phyloP scores from a whole-genome alignment of 2,797 vertebrate species.

The Lepus oiostolus region DNA sequence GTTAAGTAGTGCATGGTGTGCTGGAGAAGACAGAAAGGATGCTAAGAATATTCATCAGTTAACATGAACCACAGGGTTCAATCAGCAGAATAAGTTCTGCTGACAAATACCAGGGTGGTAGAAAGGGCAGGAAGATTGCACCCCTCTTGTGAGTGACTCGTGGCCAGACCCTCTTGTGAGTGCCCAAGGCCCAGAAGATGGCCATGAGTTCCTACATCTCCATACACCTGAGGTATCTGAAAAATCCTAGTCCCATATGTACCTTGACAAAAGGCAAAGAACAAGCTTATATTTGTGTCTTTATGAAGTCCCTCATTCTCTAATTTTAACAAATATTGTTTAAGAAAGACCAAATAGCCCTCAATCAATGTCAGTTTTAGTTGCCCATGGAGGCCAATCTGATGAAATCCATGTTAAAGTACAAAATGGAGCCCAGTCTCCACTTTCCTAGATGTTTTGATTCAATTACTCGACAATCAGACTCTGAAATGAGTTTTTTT shows the following conservation, averaged over 20 bases:
- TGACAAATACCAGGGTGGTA: background rate
- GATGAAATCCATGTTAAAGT: background rate
- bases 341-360: background rate
- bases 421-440: background rate
- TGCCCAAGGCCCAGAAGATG: background rate
- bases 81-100: background rate
- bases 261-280: constrained; percentile 1
- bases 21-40: constrained; percentile 10
- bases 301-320: constrained; percentile 5
- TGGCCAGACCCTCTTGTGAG: too few relatives aligned
- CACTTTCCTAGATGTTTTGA: background rate
- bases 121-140: background rate
- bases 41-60: constrained; percentile 10
- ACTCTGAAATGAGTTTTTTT: background rate
- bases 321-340: constrained; percentile 10
- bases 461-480: background rate
- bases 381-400: background rate
- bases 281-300: background rate
- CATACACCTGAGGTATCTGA: background rate
- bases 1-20: background rate
- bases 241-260: background rate
- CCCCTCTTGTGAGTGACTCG: background rate
- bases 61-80: background rate
- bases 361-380: constrained; percentile 40
- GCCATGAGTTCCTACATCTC: background rate